These are phyloP conservation scores for Anabacerthia variegaticeps DNA, from an alignment of 2,797 vertebrate species.

Conservation along the genomic window DNA sequence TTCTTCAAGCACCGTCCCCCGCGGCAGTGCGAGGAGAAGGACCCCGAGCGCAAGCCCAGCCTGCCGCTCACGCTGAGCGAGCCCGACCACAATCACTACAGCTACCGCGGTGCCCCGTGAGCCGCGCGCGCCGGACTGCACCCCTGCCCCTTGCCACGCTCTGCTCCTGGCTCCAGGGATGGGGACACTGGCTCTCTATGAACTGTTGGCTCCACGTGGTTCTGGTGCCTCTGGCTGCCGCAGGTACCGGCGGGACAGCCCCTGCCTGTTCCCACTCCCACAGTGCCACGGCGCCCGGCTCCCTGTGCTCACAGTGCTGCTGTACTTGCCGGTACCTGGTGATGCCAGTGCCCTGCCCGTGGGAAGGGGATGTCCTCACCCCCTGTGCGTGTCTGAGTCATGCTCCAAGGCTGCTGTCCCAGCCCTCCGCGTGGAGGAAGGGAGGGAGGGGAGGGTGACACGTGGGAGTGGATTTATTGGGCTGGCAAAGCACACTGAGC, in stretches of 20 bases:
- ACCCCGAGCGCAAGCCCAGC: conserved; percentile 83
- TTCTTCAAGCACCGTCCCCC: conserved; percentile 88
- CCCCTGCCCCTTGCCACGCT: background rate
- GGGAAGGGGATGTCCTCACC: background rate
- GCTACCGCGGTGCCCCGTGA: conserved; percentile 79
- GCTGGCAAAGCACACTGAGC: background rate
- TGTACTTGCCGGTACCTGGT: rapidly evolving
- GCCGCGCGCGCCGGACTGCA: background rate
- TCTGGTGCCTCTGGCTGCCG: background rate
- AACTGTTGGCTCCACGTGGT: background rate
- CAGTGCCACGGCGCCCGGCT: background rate
- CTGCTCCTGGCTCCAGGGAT: background rate
- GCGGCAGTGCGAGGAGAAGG: conserved; percentile 67
- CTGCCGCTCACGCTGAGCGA: conserved; percentile 80
- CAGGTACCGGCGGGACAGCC: background rate
- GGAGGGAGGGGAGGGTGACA: conserved; percentile 9
- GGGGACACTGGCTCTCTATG: background rate
- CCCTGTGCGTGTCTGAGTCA: background rate
- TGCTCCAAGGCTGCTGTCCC: background rate
- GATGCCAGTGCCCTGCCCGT: background rate
- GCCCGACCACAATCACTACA: conserved; percentile 84
- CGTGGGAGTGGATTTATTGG: background rate
- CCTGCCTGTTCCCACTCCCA: background rate
- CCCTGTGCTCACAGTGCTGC: background rate
- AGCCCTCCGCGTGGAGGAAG: background rate